Conservation (phyloP, 2,797 vertebrate species). For the Austrolebias charrua region DNA sequence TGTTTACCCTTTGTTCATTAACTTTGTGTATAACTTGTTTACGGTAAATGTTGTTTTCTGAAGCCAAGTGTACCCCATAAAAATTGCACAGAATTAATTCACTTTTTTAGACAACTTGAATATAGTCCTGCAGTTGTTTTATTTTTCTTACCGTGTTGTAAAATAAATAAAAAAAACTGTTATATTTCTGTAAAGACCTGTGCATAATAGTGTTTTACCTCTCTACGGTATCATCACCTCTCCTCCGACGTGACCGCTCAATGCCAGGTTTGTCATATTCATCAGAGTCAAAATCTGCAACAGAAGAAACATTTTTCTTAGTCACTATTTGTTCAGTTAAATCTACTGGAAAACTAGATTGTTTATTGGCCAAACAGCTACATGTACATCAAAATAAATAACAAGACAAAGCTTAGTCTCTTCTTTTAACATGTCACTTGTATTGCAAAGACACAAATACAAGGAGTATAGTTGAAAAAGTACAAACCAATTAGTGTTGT, state of each 20-base stretch:
- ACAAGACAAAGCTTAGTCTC: not conserved
- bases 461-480: too few species aligned
- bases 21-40: too few species aligned
- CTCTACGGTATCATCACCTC: constrained; percentile 87
- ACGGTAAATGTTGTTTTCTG: too few species aligned
- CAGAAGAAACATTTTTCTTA: constrained; percentile 17
- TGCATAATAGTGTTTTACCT: constrained; percentile 76
- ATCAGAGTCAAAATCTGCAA: constrained; percentile 92
- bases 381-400: not conserved
- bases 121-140: not conserved
- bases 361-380: too few species aligned
- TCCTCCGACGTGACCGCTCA: constrained; percentile 92
- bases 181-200: not conserved
- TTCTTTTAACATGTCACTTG: not conserved
- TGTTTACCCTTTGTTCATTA: too few species aligned
- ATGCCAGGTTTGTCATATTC: constrained; percentile 97
- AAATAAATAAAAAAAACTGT: not conserved
- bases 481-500: too few species aligned
- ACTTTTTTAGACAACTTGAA: not conserved
- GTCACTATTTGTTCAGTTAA: not conserved
- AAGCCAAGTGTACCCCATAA: too few species aligned
- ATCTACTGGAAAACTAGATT: not conserved
- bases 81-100: not conserved
- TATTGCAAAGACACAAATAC: not conserved
- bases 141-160: not conserved